These are phyloP conservation scores for Neoitamus cyanurus DNA, from an alignment of 2,888 invertebrate genomes.

Conservation along the genomic window DNA sequence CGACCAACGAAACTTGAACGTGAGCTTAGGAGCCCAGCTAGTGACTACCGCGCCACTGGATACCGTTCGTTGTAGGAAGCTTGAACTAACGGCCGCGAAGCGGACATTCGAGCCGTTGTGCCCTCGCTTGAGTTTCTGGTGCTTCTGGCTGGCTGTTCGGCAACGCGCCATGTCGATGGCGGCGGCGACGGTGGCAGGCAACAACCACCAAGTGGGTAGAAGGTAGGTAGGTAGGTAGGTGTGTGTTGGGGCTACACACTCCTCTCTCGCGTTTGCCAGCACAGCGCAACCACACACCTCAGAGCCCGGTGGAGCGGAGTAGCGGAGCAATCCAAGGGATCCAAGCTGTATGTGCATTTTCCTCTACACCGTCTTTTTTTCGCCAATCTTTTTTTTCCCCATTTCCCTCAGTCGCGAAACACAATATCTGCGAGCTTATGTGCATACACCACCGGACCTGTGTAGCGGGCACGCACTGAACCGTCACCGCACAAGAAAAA, in stretches of 20 bases:
- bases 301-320: neutral
- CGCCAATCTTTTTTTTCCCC: neutral
- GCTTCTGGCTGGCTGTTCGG: slow-evolving; percentile 31
- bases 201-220: neutral
- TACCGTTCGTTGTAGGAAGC: neutral
- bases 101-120: neutral
- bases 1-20: slow-evolving; percentile 38
- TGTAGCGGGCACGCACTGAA: slow-evolving; percentile 3
- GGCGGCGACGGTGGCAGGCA: slow-evolving; percentile 30
- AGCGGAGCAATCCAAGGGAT: neutral
- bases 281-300: neutral
- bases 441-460: neutral
- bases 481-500: slow-evolving; percentile 21
- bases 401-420: neutral
- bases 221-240: slow-evolving; percentile 9
- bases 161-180: slow-evolving; percentile 20
- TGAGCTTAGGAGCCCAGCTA: slow-evolving; percentile 46
- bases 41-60: slow-evolving; percentile 33
- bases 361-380: neutral
- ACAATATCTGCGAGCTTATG: slow-evolving; percentile 4
- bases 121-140: neutral
- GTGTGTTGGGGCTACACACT: neutral
- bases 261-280: neutral
- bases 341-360: neutral
- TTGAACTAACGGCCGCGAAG: neutral